A percentile compares a stretch with the other conserved stretches of the same genome.
phyloP scores from a whole-genome alignment of 1,140 invertebrate genomes.

The Pseudoatta argentina region DNA sequence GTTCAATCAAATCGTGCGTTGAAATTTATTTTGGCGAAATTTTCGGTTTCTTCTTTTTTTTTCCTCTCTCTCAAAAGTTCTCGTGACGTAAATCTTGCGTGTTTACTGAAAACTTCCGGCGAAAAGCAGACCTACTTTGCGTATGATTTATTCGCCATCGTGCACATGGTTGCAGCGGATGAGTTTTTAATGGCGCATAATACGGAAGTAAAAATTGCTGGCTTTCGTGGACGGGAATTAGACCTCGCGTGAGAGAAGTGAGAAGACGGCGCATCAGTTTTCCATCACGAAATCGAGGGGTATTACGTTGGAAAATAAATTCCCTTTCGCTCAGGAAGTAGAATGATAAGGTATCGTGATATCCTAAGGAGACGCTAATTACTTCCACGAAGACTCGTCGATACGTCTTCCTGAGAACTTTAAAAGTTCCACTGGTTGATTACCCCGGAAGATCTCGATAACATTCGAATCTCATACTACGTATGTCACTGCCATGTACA shows the following conservation, averaged over 20 bases:
- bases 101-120: constrained; percentile 50
- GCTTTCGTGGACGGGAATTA: constrained; percentile 53
- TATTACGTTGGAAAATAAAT: constrained; percentile 53
- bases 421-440: constrained; percentile 8
- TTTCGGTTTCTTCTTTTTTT: background rate
- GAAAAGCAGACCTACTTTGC: constrained; percentile 61
- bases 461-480: constrained; percentile 26
- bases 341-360: constrained; percentile 61
- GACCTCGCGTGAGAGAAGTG: constrained; percentile 41
- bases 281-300: constrained; percentile 25
- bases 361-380: constrained; percentile 47
- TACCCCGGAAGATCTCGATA: background rate
- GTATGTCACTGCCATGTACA: constrained; percentile 19
- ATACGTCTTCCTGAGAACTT: constrained; percentile 54
- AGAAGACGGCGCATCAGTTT: constrained; percentile 26
- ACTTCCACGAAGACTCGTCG: constrained; percentile 47
- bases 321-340: background rate
- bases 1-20: constrained; percentile 1
- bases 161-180: constrained; percentile 57
- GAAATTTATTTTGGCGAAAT: constrained; percentile 34
- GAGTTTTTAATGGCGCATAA: constrained; percentile 64
- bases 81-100: constrained; percentile 54
- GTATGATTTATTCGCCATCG: constrained; percentile 51
- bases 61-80: background rate
- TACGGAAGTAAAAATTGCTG: constrained; percentile 67